Evolutionary conservation across 2,797 vertebrate species (phyloP).

Genomic region (Eulemur albifrons): DNA sequence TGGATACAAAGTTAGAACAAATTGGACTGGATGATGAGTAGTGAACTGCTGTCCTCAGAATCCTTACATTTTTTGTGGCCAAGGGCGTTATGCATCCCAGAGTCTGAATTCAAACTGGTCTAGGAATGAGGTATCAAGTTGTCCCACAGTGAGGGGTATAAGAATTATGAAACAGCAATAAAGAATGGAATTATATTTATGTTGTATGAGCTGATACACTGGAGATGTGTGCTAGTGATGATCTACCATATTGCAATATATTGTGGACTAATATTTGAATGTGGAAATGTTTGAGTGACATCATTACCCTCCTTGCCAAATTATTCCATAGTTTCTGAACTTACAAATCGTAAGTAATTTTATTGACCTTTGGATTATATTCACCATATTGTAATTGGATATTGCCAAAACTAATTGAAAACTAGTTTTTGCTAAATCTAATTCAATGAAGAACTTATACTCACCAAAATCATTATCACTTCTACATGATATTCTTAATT

Average conservation of each 20-base stretch:
- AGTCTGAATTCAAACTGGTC: not conserved
- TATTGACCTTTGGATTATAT: not conserved
- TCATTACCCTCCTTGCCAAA: not conserved
- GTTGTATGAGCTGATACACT: not conserved
- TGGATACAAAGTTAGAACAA: not conserved
- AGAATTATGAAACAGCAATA: not conserved
- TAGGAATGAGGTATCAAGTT: not conserved
- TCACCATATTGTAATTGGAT: not conserved
- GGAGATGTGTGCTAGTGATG: not conserved
- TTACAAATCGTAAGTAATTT: not conserved
- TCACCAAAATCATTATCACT: not conserved
- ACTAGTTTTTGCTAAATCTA: not conserved
- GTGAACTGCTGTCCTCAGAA: not conserved
- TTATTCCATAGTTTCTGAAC: not conserved
- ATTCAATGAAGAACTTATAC: not conserved
- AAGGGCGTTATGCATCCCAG: not conserved
- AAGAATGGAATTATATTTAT: not conserved
- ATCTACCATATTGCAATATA: not conserved
- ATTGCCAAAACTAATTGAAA: not conserved
- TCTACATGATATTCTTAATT: not conserved
- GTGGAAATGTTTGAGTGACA: not conserved
- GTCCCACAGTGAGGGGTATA: accelerated
- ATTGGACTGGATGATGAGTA: not conserved
- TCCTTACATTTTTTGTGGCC: not conserved
- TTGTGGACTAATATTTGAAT: not conserved